Evolutionary conservation across 2,797 vertebrate species (phyloP).

Genomic region (Gymnothorax javanicus): DNA sequence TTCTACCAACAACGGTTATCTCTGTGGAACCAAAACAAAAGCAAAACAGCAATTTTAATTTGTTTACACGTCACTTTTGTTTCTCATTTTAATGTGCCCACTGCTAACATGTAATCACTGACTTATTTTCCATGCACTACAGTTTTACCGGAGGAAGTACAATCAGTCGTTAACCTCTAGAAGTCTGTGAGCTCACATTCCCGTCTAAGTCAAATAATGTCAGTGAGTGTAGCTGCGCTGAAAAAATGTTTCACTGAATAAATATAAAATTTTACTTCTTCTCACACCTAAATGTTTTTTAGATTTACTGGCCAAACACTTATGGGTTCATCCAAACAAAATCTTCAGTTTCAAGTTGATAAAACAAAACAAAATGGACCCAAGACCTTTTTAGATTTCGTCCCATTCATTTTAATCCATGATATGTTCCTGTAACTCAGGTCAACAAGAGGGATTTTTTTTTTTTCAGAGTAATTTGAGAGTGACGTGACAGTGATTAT

Average conservation of each 20-base stretch:
- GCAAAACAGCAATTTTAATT: conserved; percentile 1
- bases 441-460: neutral
- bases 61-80: neutral
- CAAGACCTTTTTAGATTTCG: too few species aligned
- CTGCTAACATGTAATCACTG: neutral
- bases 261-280: too few species aligned
- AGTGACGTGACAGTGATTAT: neutral
- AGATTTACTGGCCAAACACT: too few species aligned
- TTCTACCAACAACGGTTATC: neutral
- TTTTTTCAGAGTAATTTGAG: neutral
- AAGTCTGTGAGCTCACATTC: neutral
- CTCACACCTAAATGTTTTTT: too few species aligned
- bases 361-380: too few species aligned
- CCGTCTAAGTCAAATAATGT: neutral
- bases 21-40: neutral
- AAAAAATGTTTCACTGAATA: too few species aligned
- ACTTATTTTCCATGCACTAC: neutral
- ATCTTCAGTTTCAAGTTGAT: too few species aligned
- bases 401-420: neutral
- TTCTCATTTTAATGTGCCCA: neutral
- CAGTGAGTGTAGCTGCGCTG: neutral
- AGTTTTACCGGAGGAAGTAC: neutral
- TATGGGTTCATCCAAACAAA: too few species aligned
- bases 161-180: neutral
- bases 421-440: neutral